Conservation (phyloP, 2,113 vertebrate species). For the Pelvicachromis taeniatus region DNA sequence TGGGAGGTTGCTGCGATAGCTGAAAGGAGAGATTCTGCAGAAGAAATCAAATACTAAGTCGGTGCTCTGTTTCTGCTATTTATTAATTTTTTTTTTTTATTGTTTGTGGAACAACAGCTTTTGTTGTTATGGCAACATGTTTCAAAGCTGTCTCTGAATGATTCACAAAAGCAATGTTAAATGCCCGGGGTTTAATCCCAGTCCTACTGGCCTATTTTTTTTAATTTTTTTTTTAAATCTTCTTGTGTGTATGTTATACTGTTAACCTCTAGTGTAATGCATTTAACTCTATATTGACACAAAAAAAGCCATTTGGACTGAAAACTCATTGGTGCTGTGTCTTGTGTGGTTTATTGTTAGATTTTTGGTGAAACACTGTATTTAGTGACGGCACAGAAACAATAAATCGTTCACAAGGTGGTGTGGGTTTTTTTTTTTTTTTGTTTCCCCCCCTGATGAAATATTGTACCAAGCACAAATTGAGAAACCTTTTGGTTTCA, state of each 20-base stretch:
- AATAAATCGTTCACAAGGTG: fast-evolving
- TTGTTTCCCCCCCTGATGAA: neutral
- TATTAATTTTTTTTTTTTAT: neutral
- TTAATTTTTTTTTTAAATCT: no score
- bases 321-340: fast-evolving
- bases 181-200: neutral
- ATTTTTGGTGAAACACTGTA: neutral
- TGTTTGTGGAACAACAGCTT: neutral
- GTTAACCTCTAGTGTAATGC: no score
- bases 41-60: neutral
- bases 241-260: no score
- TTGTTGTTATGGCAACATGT: neutral
- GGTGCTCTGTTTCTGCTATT: neutral
- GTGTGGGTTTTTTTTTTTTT: neutral
- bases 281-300: neutral
- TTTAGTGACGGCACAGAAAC: neutral
- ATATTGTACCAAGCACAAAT: fast-evolving
- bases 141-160: neutral
- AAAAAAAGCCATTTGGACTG: neutral
- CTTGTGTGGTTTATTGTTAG: neutral
- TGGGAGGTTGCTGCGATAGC: neutral
- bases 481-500: neutral
- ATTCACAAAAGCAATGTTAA: neutral
- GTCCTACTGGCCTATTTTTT: neutral
- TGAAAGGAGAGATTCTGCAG: neutral